A percentile compares a stretch with the other conserved stretches of the same genome.
These are phyloP conservation scores for Netelia inedita DNA, from an alignment of 2,888 invertebrate genomes.

Conservation along the genomic window DNA sequence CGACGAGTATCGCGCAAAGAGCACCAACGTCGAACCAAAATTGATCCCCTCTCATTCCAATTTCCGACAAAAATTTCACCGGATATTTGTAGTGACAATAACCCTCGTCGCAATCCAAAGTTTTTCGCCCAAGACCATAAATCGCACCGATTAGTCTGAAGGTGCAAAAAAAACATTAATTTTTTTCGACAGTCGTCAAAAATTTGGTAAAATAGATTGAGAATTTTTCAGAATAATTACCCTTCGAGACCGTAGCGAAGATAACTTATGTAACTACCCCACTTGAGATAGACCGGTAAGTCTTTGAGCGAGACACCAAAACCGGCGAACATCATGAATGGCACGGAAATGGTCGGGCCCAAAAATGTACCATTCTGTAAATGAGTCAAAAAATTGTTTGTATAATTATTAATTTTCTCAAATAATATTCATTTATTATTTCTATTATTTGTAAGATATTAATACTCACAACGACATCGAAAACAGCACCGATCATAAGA, in stretches of 20 bases:
- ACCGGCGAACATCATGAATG: constrained; percentile 98
- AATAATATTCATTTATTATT: background rate
- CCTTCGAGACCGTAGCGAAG: constrained; percentile 97
- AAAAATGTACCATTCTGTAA: constrained; percentile 97
- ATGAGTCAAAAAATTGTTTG: constrained; percentile 22
- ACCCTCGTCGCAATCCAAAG: constrained; percentile 89
- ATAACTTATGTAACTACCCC: constrained; percentile 97
- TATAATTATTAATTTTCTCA: background rate
- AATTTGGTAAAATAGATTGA: background rate
- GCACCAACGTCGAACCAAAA: constrained; percentile 94
- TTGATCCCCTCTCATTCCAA: constrained; percentile 92
- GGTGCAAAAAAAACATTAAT: constrained; percentile 1
- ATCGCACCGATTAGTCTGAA: constrained; percentile 90
- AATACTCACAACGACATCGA: constrained; percentile 92
- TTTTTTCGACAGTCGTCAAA: background rate
- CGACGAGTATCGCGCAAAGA: constrained; percentile 89
- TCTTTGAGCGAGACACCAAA: constrained; percentile 96
- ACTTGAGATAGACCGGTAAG: constrained; percentile 93
- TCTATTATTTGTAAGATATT: background rate
- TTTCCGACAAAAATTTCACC: constrained; percentile 91
- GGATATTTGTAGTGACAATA: constrained; percentile 96
- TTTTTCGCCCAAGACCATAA: constrained; percentile 92
- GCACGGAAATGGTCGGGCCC: constrained; percentile 96
- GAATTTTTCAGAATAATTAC: constrained; percentile 70
- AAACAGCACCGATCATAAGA: constrained; percentile 95